Conservation (phyloP, 1,140 invertebrate genomes). For the Bathynomus jamesi region DNA sequence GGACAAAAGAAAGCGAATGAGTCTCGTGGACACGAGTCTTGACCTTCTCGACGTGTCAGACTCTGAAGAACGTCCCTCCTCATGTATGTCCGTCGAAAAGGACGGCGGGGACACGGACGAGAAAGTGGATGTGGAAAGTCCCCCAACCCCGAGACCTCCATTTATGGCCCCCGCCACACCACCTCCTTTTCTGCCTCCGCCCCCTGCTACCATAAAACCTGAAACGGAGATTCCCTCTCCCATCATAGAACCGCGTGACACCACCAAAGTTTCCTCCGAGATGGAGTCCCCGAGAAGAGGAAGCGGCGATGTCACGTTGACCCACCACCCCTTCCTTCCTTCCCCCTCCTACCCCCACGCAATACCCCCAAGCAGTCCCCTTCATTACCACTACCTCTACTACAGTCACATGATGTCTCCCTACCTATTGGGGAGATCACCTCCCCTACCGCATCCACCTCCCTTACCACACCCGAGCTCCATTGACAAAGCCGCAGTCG, state of each 20-base stretch:
- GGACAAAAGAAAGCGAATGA: conserved; percentile 32
- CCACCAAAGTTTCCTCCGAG: conserved; percentile 4
- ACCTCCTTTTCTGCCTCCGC: conserved; percentile 25
- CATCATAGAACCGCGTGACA: background rate
- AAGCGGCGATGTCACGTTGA: conserved; percentile 17
- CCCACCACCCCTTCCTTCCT: conserved; percentile 24
- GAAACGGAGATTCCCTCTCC: conserved; percentile 13
- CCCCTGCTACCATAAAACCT: conserved; percentile 13
- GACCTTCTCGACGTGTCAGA: conserved; percentile 29
- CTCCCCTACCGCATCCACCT: background rate
- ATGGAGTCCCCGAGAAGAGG: conserved; percentile 3
- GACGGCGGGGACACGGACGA: conserved; percentile 26
- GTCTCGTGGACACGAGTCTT: conserved; percentile 30
- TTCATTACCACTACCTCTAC: conserved; percentile 35
- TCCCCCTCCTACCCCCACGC: conserved; percentile 26
- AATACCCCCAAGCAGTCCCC: conserved; percentile 21
- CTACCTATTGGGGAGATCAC: background rate
- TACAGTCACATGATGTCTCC: conserved; percentile 21
- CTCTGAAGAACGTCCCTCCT: conserved; percentile 17
- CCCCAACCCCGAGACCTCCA: conserved; percentile 29
- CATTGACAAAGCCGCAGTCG: background rate
- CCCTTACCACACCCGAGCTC: background rate
- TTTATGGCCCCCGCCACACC: conserved; percentile 31
- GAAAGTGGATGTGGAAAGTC: conserved; percentile 35
- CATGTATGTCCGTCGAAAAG: conserved; percentile 35